Evolutionary conservation across 2,113 vertebrate genomes (phyloP).

Genomic region (Cygnus atratus): DNA sequence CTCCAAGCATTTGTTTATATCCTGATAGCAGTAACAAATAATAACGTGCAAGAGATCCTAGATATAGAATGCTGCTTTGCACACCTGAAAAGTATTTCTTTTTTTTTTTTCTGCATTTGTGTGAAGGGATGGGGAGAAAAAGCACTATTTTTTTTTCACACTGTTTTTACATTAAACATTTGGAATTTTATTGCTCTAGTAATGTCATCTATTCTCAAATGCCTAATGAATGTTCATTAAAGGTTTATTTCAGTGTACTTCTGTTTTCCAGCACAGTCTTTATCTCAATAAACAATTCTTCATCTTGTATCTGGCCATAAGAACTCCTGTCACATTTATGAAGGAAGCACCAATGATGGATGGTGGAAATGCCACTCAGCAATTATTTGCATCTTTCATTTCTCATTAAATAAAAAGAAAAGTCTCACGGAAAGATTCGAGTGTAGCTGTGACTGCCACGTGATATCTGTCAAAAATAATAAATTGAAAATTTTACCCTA

Average conservation of each 20-base stretch:
- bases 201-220: neutral
- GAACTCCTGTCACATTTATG: neutral
- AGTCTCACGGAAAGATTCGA: neutral
- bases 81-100: neutral
- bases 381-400: slow-evolving; percentile 23
- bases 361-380: neutral
- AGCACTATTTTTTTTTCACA: neutral
- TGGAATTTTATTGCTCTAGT: neutral
- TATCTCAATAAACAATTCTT: neutral
- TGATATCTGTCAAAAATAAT: neutral
- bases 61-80: neutral
- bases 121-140: neutral
- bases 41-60: neutral
- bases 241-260: neutral
- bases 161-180: neutral
- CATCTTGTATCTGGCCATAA: neutral
- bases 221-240: neutral
- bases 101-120: neutral
- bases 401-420: slow-evolving; percentile 25
- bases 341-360: neutral
- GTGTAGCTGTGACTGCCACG: neutral
- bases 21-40: neutral
- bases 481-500: neutral
- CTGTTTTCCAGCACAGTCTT: neutral
- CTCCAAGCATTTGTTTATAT: neutral